Conservation (phyloP, 1,140 invertebrate species). For the Idris sp. region DNA sequence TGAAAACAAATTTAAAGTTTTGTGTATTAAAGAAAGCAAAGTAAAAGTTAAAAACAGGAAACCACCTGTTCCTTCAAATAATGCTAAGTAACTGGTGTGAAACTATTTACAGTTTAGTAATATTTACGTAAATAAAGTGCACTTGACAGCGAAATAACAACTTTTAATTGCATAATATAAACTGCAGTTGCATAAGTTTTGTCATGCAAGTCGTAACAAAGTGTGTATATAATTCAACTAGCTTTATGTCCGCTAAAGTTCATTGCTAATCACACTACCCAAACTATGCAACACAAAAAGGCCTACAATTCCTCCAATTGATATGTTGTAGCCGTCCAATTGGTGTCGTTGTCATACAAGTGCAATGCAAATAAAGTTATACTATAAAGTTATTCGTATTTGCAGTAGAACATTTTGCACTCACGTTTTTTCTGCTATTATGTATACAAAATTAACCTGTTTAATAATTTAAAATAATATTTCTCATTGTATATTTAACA, state of each 20-base stretch:
- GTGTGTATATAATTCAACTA: slow-evolving; percentile 7
- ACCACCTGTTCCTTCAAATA: no score
- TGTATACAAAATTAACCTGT: no score
- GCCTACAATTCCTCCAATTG: slow-evolving; percentile 16
- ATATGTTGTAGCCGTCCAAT: slow-evolving; percentile 23
- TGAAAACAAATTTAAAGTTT: no score
- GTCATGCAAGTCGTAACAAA: background rate
- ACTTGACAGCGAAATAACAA: slow-evolving; percentile 11
- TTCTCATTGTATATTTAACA: no score
- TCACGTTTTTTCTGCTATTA: slow-evolving; percentile 4
- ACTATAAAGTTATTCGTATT: slow-evolving; percentile 3
- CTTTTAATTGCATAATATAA: slow-evolving; percentile 6
- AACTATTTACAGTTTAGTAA: background rate
- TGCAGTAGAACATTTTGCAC: background rate
- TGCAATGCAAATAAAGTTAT: slow-evolving; percentile 7
- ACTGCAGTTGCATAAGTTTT: slow-evolving; percentile 3
- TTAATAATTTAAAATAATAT: no score
- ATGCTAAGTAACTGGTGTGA: slow-evolving; percentile 1
- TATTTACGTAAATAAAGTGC: background rate
- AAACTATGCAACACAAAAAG: slow-evolving; percentile 18
- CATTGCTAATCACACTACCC: slow-evolving; percentile 10
- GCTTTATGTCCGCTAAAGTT: slow-evolving; percentile 8
- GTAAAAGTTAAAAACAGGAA: no score
- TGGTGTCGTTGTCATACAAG: slow-evolving; percentile 21
- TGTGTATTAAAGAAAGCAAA: no score